Evolutionary conservation across 2,888 invertebrate genomes (phyloP), one percentile per base, ranked within the genome.

Genomic region (Choristoneura rosaceana): DNA sequence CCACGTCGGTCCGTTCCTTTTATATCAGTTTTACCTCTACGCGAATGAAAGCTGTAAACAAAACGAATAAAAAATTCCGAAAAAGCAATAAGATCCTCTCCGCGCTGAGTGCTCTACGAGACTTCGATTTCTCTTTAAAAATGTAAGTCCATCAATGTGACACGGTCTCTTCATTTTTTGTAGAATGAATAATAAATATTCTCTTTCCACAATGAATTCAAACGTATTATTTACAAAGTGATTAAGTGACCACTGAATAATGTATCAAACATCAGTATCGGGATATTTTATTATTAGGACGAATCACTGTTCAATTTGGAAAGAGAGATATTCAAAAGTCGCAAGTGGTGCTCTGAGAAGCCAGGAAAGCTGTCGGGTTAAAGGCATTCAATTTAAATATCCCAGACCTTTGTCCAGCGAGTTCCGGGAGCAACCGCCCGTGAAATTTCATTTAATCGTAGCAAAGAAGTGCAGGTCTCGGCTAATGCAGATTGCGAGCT

Each of bases 391-490:
- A 90, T 91, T 92, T 89, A 90, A 92, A 92, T 90, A 89, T 88
- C 85, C 85, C 85, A 84, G 87, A 87, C 89, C 90, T 92, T 92
- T 91, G 92, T 92, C 92, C 92, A 86, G 89, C 81, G 86, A 86
- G 88, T 85, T 90, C 88, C 84, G 88, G 82, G 88, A 88, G 91
- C 90, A 90, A 84, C 90, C 87, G 87, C 84, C 90, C 91, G 88
- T 92, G 91, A 92, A 92, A 92, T 92, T 92, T 92, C 91, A 92
- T 92, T 92, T 92, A 92, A 92, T 92, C 91, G 91, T 82, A 79
- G 83, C 86, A 88, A 90, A 91, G 90, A 88, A 91, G 92, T 92
- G 92, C 92, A 77, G 73, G 92, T 90, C 92, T 80, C 78, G 78
- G 86, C 90, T 93, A 92, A 93, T 92, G 92, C 92, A 92, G 92